These are phyloP conservation scores for Strix occidentalis DNA, from an alignment of 2,797 vertebrate genomes.

Conservation along the genomic window DNA sequence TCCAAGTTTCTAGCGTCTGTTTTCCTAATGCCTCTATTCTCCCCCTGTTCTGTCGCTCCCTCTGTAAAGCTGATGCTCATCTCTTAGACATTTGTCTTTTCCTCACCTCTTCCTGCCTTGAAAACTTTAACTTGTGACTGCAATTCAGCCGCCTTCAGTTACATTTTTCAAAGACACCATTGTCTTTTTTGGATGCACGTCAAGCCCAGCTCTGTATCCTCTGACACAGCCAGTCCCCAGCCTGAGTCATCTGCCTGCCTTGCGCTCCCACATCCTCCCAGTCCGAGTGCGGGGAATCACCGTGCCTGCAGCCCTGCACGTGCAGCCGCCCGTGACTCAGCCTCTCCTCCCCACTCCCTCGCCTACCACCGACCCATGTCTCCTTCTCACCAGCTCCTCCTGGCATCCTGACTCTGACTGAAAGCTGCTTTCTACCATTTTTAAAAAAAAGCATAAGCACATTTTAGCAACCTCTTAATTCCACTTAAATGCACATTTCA, in stretches of 20 bases:
- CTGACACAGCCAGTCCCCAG: background rate
- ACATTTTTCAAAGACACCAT: background rate
- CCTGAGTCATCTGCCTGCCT: slow-evolving; percentile 40
- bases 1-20: background rate
- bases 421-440: background rate
- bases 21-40: background rate
- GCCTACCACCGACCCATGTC: accelerated
- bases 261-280: background rate
- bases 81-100: background rate
- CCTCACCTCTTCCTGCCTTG: background rate
- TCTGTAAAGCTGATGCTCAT: background rate
- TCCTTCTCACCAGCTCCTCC: background rate
- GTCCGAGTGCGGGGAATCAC: accelerated
- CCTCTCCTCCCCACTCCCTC: background rate
- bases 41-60: background rate
- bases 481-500: background rate
- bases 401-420: background rate
- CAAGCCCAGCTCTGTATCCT: slow-evolving; percentile 3
- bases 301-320: accelerated
- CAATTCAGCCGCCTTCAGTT: background rate
- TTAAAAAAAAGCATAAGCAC: background rate
- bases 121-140: slow-evolving; percentile 8
- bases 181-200: background rate
- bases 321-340: background rate
- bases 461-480: background rate